Conservation (phyloP, 37 sponge, comb jelly and placozoan genomes). For the Amphimedon queenslandica region DNA sequence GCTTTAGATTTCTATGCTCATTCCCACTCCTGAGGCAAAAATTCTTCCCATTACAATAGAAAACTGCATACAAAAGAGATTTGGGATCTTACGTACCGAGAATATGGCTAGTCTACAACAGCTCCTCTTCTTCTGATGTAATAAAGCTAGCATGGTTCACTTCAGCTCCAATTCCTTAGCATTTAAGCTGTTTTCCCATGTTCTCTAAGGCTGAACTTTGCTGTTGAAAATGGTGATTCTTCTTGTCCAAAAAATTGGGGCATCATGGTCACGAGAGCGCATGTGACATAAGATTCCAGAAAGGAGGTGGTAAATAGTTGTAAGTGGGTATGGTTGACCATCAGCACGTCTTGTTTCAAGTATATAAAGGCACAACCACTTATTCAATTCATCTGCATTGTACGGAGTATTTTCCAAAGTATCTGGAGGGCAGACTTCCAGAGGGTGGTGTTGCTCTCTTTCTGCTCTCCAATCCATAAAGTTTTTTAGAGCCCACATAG, state of each 20-base stretch:
- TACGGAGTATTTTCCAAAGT: background rate
- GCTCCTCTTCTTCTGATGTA: conserved; percentile 12
- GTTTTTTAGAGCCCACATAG: conserved; percentile 4
- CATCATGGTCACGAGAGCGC: background rate
- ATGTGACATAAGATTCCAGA: background rate
- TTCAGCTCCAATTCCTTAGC: conserved; percentile 17
- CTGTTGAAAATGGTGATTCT: conserved; percentile 6
- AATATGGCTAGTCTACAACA: conserved; percentile 8
- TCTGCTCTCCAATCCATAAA: conserved; percentile 10
- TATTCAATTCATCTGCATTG: background rate
- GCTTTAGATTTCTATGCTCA: conserved; percentile 21
- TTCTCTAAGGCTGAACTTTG: conserved; percentile 8
- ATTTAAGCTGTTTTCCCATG: background rate
- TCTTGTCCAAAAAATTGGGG: background rate
- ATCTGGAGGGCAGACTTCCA: background rate
- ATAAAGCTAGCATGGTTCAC: conserved; percentile 5
- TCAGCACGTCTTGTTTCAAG: background rate
- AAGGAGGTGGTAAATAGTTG: background rate
- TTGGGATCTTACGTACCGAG: conserved; percentile 9
- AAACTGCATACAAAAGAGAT: conserved; percentile 21
- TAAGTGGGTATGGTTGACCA: background rate
- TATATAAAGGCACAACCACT: background rate
- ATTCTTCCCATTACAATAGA: conserved; percentile 18
- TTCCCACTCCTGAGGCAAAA: conserved; percentile 16
- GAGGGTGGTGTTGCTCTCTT: background rate